Percentiles rank a stretch among this genome's conserved stretches.
Evolutionary conservation across 2,888 invertebrate genomes (phyloP).

Genomic region (Pammene fasciana): DNA sequence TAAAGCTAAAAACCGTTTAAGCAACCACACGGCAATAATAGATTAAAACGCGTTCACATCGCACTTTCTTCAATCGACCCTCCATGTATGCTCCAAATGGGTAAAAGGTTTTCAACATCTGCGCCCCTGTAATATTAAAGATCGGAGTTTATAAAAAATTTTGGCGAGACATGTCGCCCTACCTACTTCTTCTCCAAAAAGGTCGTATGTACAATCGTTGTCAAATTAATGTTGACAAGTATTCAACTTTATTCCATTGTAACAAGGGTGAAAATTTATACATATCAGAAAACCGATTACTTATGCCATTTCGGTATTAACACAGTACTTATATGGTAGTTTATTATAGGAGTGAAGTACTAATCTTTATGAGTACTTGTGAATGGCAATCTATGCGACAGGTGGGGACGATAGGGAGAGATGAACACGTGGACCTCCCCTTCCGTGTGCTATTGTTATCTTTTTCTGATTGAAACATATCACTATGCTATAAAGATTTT

Average conservation of each 20-base stretch:
- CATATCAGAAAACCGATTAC: not conserved
- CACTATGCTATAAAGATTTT: no score
- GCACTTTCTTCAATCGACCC: constrained; percentile 48
- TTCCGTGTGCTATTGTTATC: not conserved
- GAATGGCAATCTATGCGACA: constrained; percentile 23
- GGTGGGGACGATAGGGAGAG: constrained; percentile 8
- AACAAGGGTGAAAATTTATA: not conserved
- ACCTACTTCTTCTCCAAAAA: constrained; percentile 19
- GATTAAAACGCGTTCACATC: constrained; percentile 37
- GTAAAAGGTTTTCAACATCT: constrained; percentile 76
- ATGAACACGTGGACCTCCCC: constrained; percentile 19
- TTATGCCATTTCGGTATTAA: not conserved
- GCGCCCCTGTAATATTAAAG: constrained; percentile 75
- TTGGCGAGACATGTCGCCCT: constrained; percentile 38
- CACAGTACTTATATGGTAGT: not conserved
- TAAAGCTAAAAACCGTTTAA: constrained; percentile 1
- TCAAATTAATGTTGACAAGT: not conserved
- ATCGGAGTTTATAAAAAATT: constrained; percentile 69
- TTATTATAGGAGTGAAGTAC: constrained; percentile 43
- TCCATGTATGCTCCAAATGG: constrained; percentile 56
- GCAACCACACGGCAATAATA: constrained; percentile 10
- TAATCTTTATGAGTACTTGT: constrained; percentile 44
- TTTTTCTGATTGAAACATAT: constrained; percentile 20
- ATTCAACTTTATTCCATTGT: not conserved
- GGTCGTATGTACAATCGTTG: constrained; percentile 1